Conservation (phyloP, 2,113 vertebrate genomes). For the Emydocephalus ijimae region DNA sequence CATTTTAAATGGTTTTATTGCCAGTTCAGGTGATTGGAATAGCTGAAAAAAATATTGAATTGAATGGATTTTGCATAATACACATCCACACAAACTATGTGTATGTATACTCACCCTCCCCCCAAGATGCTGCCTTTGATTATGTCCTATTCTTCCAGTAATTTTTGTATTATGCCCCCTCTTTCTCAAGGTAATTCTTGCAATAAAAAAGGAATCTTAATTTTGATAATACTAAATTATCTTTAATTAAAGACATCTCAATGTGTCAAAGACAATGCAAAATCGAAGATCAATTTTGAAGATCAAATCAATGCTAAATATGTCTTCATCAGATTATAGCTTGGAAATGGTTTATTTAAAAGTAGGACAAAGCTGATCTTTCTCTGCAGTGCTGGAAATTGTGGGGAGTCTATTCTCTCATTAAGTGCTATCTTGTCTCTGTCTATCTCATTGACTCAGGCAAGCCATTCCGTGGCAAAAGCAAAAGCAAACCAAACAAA, state of each 20-base stretch:
- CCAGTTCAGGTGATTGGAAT: background rate
- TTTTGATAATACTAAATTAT: background rate
- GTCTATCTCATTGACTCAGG: background rate
- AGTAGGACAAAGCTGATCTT: background rate
- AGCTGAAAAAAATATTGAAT: background rate
- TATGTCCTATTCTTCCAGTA: background rate
- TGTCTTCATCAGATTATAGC: background rate
- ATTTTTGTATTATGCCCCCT: background rate
- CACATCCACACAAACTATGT: background rate
- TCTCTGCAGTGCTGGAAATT: background rate
- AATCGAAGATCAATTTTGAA: background rate
- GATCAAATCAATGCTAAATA: background rate
- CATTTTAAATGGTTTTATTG: background rate
- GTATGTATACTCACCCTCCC: background rate
- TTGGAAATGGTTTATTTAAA: background rate
- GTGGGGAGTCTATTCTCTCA: background rate
- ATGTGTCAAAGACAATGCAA: background rate
- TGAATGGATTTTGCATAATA: background rate
- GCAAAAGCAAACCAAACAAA: background rate
- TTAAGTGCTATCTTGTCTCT: background rate
- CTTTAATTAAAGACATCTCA: background rate
- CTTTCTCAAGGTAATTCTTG: background rate
- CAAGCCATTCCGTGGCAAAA: background rate
- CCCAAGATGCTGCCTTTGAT: background rate
- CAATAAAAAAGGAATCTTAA: background rate